These are phyloP conservation scores for Jordanella pulchra DNA, from an alignment of 2,797 vertebrate species.

Conservation along the genomic window DNA sequence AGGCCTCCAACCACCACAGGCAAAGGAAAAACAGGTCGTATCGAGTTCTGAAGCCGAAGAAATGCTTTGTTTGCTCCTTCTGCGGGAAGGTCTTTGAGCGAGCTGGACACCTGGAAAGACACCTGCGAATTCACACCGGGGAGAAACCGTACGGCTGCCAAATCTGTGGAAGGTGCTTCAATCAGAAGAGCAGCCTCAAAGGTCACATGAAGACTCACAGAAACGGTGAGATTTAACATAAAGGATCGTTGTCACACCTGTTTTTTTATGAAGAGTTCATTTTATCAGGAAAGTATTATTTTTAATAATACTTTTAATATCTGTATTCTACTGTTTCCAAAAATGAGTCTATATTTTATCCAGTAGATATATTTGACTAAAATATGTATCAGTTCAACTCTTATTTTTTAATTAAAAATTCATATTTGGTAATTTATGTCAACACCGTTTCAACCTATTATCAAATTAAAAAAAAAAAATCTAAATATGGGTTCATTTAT, in stretches of 20 bases:
- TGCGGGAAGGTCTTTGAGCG: conserved; percentile 74
- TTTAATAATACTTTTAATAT: not conserved
- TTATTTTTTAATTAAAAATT: too few species aligned
- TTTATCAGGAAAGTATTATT: not conserved
- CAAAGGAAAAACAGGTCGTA: conserved; percentile 30
- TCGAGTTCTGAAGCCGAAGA: conserved; percentile 61
- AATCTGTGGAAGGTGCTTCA: conserved; percentile 74
- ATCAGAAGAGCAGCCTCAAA: conserved; percentile 77
- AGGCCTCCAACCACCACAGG: not conserved
- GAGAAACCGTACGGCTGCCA: conserved; percentile 77
- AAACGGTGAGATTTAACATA: conserved; percentile 41
- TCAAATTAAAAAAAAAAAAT: not conserved
- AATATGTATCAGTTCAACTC: not conserved
- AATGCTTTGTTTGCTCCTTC: conserved; percentile 69
- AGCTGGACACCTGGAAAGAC: conserved; percentile 69
- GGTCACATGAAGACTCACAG: conserved; percentile 77
- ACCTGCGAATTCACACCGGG: conserved; percentile 73
- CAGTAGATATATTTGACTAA: not conserved
- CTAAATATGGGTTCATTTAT: not conserved
- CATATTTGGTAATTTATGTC: too few species aligned
- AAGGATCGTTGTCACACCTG: too few species aligned
- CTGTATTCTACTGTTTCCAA: not conserved
- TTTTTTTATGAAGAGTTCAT: too few species aligned
- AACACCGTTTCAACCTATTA: not conserved
- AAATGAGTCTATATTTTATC: not conserved